A percentile compares a stretch with the other conserved stretches of the same genome.
phyloP scores from a whole-genome alignment of 2,888 invertebrate genomes.

The Eristalis tenax region DNA sequence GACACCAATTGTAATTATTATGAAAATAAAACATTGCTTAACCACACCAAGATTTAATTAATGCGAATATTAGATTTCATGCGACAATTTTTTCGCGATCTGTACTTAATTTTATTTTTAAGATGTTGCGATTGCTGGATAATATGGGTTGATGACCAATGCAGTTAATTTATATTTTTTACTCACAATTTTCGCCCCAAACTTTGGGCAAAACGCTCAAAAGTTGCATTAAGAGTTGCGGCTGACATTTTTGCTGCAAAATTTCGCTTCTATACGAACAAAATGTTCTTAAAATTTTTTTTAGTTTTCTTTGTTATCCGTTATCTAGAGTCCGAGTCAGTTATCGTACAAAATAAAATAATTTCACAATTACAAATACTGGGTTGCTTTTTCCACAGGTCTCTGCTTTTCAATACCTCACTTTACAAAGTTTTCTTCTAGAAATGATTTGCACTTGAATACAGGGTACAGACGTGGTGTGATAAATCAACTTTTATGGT shows the following conservation, averaged over 20 bases:
- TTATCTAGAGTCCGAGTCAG: slow-evolving; percentile 4
- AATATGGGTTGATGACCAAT: not conserved
- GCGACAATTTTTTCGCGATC: not conserved
- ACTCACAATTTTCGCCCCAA: slow-evolving; percentile 80
- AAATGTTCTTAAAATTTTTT: not conserved
- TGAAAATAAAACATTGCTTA: slow-evolving; percentile 5
- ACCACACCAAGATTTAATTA: not conserved
- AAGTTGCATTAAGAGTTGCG: slow-evolving; percentile 72
- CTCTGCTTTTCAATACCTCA: slow-evolving; percentile 10
- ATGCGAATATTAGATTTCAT: not conserved
- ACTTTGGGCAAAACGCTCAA: slow-evolving; percentile 77
- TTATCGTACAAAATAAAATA: slow-evolving; percentile 41
- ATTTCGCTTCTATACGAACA: slow-evolving; percentile 24
- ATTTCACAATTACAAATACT: slow-evolving; percentile 2
- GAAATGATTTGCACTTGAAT: slow-evolving; percentile 41
- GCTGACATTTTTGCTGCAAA: slow-evolving; percentile 65
- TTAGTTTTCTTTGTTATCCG: slow-evolving; percentile 1
- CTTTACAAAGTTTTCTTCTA: slow-evolving; percentile 36
- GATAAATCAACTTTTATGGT: slow-evolving; percentile 52
- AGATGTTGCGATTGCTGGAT: not conserved
- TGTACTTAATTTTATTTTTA: not conserved
- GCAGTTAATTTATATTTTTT: not conserved
- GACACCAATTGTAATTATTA: slow-evolving; percentile 2
- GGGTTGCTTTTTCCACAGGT: slow-evolving; percentile 29
- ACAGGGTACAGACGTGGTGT: slow-evolving; percentile 40